Evolutionary conservation across 2,113 vertebrate genomes (phyloP), one percentile per base, ranked within the genome.

Genomic region (Oreochromis niloticus): DNA sequence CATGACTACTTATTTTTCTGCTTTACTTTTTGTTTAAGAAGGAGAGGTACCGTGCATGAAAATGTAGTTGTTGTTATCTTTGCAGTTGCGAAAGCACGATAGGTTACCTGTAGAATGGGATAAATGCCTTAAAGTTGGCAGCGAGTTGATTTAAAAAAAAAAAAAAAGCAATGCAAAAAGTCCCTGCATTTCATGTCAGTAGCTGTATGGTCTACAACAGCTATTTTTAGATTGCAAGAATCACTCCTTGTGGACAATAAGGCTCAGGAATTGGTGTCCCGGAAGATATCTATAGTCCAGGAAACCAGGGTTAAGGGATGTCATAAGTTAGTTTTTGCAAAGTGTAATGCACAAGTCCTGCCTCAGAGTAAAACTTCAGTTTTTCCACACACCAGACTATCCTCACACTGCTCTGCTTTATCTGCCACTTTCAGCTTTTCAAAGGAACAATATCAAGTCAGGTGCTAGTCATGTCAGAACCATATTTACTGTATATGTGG

Each of bases 261-360:
- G 93, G 88, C 94, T 96, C 93, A 95, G 95, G 93, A 94, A 94
- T 91, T 30, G 6, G 80, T 87, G 59, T 88, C 82, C 83, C 56
- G 88, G 80, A 91, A 73, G 30, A 86, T 92, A 52, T 88, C 16
- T 59, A 39, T 59, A 73, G 52, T 91, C 87, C 89, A 91, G 85
- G 83, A 63, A 75, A 85, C 80, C 79, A 61, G 56, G 81, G 78
- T 89, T 78, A 43, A 83, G 50, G 82, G 81, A 87, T 87, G 66
- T 88, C 89, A 87, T 50, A 81, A 61, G 84, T 88, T 78, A 66
- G 85, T 68, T 91, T 68, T 91, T 85, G 85, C 86, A 88, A 85
- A 84, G 88, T 90, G 73, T 86, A 88, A 89, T 24, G 41, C 91
- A 91, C 90, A 93, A 78, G 71, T 89, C 90, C 93, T 90, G 93